Evolutionary conservation across 2,888 invertebrate species (phyloP).

Genomic region (Matsumyia berberina): DNA sequence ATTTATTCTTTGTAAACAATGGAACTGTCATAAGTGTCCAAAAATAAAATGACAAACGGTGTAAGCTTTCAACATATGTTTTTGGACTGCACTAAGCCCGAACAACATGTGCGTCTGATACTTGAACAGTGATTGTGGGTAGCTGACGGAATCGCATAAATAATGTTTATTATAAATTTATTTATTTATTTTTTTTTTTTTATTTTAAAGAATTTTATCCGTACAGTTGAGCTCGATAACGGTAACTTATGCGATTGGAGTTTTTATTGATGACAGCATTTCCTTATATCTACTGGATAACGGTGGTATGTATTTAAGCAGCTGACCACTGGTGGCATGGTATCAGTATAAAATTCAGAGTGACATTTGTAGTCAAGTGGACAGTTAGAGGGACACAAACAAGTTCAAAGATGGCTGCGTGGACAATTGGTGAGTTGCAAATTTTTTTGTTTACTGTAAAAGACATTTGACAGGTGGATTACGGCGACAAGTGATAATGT

Average conservation of each 20-base stretch:
- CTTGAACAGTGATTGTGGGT: no score
- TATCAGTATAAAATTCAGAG: constrained; percentile 1
- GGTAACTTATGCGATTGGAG: constrained; percentile 4
- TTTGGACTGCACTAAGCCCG: no score
- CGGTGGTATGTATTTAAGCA: constrained; percentile 22
- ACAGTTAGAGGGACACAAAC: not conserved
- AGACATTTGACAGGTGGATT: constrained; percentile 1
- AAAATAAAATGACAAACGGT: constrained; percentile 19
- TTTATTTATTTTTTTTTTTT: no score
- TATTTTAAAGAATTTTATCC: no score
- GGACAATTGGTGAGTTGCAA: constrained; percentile 17
- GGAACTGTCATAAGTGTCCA: constrained; percentile 16
- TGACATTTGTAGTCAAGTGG: constrained; percentile 10
- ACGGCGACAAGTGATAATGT: not conserved
- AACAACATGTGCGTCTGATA: no score
- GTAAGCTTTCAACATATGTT: no score
- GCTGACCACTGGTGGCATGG: not conserved
- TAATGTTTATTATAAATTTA: no score
- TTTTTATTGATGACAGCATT: constrained; percentile 16
- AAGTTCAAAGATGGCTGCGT: not conserved
- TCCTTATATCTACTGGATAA: not conserved
- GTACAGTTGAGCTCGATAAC: no score
- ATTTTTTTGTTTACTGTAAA: no score
- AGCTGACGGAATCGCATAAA: no score
- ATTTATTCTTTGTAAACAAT: not conserved